These are phyloP conservation scores for Xylocampa areola DNA, from an alignment of 2,888 invertebrate species.

Conservation along the genomic window DNA sequence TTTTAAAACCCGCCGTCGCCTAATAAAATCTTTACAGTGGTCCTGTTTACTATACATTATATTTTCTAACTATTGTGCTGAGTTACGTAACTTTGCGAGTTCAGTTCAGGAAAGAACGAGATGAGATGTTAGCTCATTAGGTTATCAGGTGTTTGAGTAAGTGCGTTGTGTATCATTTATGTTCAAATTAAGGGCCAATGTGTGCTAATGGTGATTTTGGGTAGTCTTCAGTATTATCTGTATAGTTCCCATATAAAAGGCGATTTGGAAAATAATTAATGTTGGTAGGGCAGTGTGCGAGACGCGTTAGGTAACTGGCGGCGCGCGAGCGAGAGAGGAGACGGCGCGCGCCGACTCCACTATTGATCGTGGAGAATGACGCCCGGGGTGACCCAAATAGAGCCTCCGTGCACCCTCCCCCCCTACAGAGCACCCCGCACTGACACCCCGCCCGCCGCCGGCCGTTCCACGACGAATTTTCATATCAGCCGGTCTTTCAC, in stretches of 20 bases:
- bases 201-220: conserved; percentile 41
- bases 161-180: conserved; percentile 21
- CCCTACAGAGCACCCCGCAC: conserved; percentile 70
- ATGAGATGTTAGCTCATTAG: conserved; percentile 40
- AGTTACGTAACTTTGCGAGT: conserved; percentile 67
- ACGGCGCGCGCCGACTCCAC: conserved; percentile 85
- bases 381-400: conserved; percentile 90
- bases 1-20: conserved; percentile 46
- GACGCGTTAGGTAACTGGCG: conserved; percentile 86
- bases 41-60: conserved; percentile 58
- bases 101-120: conserved; percentile 57
- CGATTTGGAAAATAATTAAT: conserved; percentile 85
- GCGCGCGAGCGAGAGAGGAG: conserved; percentile 77
- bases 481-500: conserved; percentile 86
- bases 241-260: conserved; percentile 72
- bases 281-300: conserved; percentile 83
- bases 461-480: conserved; percentile 86
- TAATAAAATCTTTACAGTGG: conserved; percentile 47
- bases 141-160: conserved; percentile 13
- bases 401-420: conserved; percentile 83
- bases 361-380: conserved; percentile 88
- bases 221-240: conserved; percentile 66
- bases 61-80: conserved; percentile 66
- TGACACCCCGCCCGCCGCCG: conserved; percentile 72
- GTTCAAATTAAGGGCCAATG: conserved; percentile 35